Evolutionary conservation across 2,797 vertebrate species (phyloP), one percentile per base, ranked within the genome.

Genomic region (Sebastes cheni): DNA sequence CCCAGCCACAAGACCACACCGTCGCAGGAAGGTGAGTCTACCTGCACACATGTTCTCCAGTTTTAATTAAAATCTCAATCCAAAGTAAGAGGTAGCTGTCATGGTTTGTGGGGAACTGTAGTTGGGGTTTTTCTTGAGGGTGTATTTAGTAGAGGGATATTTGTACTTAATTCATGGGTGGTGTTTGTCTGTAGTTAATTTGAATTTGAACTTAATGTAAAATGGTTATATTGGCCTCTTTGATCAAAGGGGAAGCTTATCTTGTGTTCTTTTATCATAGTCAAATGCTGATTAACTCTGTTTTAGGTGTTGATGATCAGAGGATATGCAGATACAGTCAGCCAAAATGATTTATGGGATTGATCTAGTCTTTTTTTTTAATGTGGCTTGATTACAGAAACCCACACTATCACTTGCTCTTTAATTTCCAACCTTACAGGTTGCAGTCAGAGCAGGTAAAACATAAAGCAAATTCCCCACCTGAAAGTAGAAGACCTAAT

Each of bases 381-480:
- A 77, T 89, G 78, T 88, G 79, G 59, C 34, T 74, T 77, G 22
- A 83, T 73, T 74, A 80, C 81, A 70, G 65, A 90, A 85, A 92
- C 86, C 88, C 84, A 93, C 90, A 86, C 70, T 92, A 82, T 94
- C 84, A 79, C 87, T 84, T 95, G 89, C 91, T 94, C 86, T 96
- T 95, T 89, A 91, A 96, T 97, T 96, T 97, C 95, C 95, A 97
- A 95, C 96, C 96, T 97, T 96, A 96, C 97, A 99, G 98, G 97
- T 99, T 98, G 97, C 98, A 98, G 94, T 97, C 98, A 97, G 99
- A 98, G 96, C 97, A 99, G 97, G 96, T 97, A 96, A 99, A 99
- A 97, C 97, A 97, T 96, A 99, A 99, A 97, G 96, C 97, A 96
- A 97, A 97, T 98, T 99, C 97, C 97, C 97, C 97, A 96, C 97